Evolutionary conservation across 2,113 vertebrate species (phyloP), one percentile per base, ranked within the genome.

Genomic region (Hemichromis elongatus): DNA sequence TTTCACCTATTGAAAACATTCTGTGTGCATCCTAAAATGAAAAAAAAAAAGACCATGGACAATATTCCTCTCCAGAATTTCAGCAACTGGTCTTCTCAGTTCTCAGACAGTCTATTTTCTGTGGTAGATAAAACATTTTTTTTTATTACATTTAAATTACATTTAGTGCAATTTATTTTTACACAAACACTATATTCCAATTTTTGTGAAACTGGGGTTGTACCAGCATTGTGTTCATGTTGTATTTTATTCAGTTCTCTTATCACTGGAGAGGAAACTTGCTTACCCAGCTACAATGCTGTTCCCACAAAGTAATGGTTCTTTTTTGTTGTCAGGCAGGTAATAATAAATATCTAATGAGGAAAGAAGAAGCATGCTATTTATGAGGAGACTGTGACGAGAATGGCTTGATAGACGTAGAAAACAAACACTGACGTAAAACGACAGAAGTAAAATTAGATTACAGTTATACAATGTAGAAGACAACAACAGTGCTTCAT

Each of bases 231-330:
- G 14, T 47, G 54, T 6, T 26, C 2, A 16, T 70, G 83, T 13
- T 16, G 1, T 52, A 54, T 16, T 35, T 10, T 37, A 24, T 54
- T 3, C 8, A 89, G 54, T 14, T 33, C 63, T 73, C 6, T 33
- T 12, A 14, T 21, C 45, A 75, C 40, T 14, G 50, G 66, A 26
- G 24, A 19, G 9, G 18, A n/a, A 53, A 88, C 12, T 24, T 57
- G 88, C 97, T 97, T 96, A 99, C 99, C 99, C 98, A 81, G 98
- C 97, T 84, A 96, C 97, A 79, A 94, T 96, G 89, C 94, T 94
- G 33, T 95, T 97, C 82, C 98, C 98, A 96, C 99, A 99, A 47
- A 99, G 96, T 83, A 99, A 91, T 87, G 98, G 96, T 93, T 99
- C 97, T 70, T 88, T 96, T 87, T 97, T 96, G 54, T 95, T 96